These are phyloP conservation scores for Bucco capensis DNA, from an alignment of 2,113 vertebrate species.

Conservation along the genomic window DNA sequence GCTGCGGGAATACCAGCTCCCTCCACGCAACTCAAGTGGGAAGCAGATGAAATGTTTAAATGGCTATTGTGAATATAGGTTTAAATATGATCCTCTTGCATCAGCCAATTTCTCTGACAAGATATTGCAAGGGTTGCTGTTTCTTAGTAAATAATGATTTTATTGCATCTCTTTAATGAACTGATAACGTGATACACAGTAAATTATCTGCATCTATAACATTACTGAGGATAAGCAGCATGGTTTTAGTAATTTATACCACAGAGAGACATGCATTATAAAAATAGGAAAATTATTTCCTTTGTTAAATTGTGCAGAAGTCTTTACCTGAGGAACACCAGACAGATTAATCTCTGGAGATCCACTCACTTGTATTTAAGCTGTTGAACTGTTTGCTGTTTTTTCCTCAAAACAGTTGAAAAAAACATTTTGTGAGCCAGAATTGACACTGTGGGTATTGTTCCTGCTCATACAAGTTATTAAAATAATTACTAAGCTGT, in stretches of 20 bases:
- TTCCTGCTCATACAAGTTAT: slow-evolving; percentile 61
- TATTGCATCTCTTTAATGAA: slow-evolving; percentile 55
- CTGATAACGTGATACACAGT: slow-evolving; percentile 36
- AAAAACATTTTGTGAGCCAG: slow-evolving; percentile 51
- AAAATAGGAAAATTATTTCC: slow-evolving; percentile 59
- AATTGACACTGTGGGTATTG: slow-evolving; percentile 64
- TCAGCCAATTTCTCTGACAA: slow-evolving; percentile 50
- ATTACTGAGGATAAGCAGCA: slow-evolving; percentile 48
- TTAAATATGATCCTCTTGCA: slow-evolving; percentile 47
- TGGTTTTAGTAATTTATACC: slow-evolving; percentile 58
- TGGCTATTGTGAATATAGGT: slow-evolving; percentile 22
- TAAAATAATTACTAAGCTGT: slow-evolving; percentile 63
- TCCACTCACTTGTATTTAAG: slow-evolving; percentile 54
- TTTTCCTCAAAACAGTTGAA: slow-evolving; percentile 47
- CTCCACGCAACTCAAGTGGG: slow-evolving; percentile 5
- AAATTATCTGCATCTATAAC: slow-evolving; percentile 57
- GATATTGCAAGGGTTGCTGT: slow-evolving; percentile 41
- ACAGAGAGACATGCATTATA: slow-evolving; percentile 51
- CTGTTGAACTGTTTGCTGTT: slow-evolving; percentile 49
- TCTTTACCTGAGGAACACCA: slow-evolving; percentile 51
- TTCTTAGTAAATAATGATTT: slow-evolving; percentile 57
- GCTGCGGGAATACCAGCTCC: background rate
- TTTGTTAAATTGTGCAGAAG: slow-evolving; percentile 59
- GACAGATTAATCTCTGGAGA: slow-evolving; percentile 54
- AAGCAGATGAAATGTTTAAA: slow-evolving; percentile 25